These are phyloP conservation scores for Ahaetulla prasina DNA, from an alignment of 2,113 vertebrate genomes.

Conservation along the genomic window DNA sequence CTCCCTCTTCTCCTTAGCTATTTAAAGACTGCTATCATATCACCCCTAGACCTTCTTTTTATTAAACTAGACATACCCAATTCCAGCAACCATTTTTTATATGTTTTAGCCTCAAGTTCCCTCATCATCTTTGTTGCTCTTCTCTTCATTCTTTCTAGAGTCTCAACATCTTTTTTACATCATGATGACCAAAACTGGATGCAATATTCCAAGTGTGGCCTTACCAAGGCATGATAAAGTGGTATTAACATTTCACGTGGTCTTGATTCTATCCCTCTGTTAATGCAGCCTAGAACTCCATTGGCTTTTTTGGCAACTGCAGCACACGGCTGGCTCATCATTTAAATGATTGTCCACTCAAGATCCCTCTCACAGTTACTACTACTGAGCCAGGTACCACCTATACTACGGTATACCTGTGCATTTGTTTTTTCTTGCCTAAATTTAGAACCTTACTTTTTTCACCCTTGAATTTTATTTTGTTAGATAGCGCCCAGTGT, in stretches of 20 bases:
- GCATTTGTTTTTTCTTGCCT: background rate
- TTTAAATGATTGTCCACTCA: background rate
- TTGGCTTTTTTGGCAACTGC: background rate
- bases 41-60: background rate
- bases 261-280: background rate
- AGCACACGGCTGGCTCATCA: background rate
- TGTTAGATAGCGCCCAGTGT: too few relatives aligned
- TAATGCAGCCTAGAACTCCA: background rate
- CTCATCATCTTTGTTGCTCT: background rate
- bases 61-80: background rate
- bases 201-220: background rate
- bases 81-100: background rate
- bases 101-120: background rate
- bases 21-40: too few relatives aligned
- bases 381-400: background rate
- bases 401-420: background rate
- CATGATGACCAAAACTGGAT: rapidly evolving
- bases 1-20: too few relatives aligned
- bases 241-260: background rate
- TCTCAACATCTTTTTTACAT: background rate
- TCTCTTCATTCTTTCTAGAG: background rate
- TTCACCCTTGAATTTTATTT: too few relatives aligned
- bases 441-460: too few relatives aligned
- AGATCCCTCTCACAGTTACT: background rate
- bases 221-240: background rate